Conservation (phyloP, 2,888 invertebrate genomes). For the Pterobdella sp. region DNA sequence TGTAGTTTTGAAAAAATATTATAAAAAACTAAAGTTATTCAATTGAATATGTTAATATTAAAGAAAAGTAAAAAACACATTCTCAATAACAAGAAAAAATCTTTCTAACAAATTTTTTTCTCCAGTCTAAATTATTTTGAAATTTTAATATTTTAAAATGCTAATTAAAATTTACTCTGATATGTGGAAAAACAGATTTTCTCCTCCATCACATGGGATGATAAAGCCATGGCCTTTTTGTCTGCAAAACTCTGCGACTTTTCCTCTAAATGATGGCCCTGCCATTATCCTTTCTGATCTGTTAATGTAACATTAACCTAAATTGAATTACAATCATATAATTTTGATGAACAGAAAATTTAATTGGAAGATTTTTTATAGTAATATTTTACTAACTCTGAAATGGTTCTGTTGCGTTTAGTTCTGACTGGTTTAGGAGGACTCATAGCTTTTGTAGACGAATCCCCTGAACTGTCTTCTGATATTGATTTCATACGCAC, state of each 20-base stretch:
- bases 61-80: neutral
- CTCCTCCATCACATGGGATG: slow-evolving; percentile 60
- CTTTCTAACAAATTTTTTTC: neutral
- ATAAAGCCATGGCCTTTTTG: slow-evolving; percentile 82
- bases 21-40: neutral
- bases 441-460: neutral
- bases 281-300: slow-evolving; percentile 32
- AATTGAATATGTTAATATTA: neutral
- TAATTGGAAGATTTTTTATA: neutral
- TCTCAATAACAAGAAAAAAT: neutral
- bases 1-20: neutral
- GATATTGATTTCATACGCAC: neutral
- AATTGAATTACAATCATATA: neutral
- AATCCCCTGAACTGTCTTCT: neutral
- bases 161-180: slow-evolving; percentile 66
- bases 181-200: slow-evolving; percentile 75
- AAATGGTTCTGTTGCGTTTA: slow-evolving; percentile 24
- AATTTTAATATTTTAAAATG: neutral
- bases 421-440: slow-evolving; percentile 12
- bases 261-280: slow-evolving; percentile 65
- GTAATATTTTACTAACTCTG: slow-evolving; percentile 7
- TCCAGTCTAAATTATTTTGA: neutral
- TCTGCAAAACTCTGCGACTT: slow-evolving; percentile 73
- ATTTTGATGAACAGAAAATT: neutral
- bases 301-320: neutral